Conservation (phyloP, 2,113 vertebrate species). For the Entomyzon cyanotis region DNA sequence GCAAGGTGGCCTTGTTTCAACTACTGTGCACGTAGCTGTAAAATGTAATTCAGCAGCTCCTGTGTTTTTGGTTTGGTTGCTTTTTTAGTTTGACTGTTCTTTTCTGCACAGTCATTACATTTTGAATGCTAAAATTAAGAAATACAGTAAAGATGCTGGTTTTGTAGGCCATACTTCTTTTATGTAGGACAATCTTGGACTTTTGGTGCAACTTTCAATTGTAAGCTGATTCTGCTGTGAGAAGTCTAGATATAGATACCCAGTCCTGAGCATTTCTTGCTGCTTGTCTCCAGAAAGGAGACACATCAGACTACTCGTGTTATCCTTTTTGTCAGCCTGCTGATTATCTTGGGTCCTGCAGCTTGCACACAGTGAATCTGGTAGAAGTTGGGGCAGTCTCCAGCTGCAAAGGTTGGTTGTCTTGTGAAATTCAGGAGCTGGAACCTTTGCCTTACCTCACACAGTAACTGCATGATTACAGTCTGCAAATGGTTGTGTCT, state of each 20-base stretch:
- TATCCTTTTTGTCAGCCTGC: background rate
- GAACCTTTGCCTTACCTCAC: constrained; percentile 40
- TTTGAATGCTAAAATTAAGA: background rate
- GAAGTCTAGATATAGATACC: background rate
- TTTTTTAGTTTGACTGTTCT: background rate
- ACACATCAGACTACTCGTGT: accelerated
- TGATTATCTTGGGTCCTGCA: background rate
- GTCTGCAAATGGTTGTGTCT: constrained; percentile 58
- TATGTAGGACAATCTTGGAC: background rate
- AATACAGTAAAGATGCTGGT: background rate
- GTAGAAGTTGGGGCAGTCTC: background rate
- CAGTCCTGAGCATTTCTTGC: background rate
- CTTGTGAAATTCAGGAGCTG: constrained; percentile 35
- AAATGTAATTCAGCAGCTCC: background rate
- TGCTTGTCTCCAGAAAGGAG: background rate
- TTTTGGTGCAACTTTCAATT: background rate
- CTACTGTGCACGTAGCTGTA: background rate
- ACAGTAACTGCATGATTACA: constrained; percentile 16
- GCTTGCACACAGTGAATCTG: background rate
- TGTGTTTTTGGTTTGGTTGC: background rate
- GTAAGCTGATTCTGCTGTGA: background rate
- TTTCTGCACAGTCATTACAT: background rate
- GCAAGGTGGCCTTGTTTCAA: background rate
- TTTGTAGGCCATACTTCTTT: background rate
- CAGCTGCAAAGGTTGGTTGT: background rate